phyloP scores from a whole-genome alignment of 2,888 invertebrate species.

The Aporophyla nigra region DNA sequence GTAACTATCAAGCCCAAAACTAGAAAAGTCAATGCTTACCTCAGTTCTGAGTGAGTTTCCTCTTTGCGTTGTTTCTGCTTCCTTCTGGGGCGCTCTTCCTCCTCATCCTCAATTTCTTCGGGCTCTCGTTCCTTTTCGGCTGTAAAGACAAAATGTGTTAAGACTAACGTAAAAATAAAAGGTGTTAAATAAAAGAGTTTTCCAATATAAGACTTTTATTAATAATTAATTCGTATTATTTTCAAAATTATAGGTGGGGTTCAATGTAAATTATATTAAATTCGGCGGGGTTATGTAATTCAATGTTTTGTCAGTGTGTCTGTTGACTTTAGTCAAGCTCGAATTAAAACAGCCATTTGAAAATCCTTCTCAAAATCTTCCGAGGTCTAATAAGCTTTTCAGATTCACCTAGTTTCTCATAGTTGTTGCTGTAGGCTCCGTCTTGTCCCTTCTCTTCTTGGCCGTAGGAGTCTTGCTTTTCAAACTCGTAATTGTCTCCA shows the following conservation, averaged over 20 bases:
- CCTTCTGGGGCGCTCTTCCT: slow-evolving; percentile 63
- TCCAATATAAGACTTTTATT: neutral
- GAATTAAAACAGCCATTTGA: slow-evolving; percentile 76
- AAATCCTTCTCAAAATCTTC: slow-evolving; percentile 76
- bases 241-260: neutral
- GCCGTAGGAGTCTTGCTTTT: slow-evolving; percentile 93
- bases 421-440: slow-evolving; percentile 84
- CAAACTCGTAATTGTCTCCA: slow-evolving; percentile 93
- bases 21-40: slow-evolving; percentile 69
- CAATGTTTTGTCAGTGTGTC: neutral
- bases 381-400: slow-evolving; percentile 76
- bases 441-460: slow-evolving; percentile 88
- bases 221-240: neutral
- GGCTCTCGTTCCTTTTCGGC: slow-evolving; percentile 67
- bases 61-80: slow-evolving; percentile 66
- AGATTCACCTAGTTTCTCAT: slow-evolving; percentile 83
- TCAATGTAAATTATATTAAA: neutral
- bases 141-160: slow-evolving; percentile 61
- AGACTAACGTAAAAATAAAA: neutral
- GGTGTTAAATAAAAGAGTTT: slow-evolving; percentile 22
- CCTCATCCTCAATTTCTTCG: slow-evolving; percentile 69
- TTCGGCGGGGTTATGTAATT: neutral
- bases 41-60: slow-evolving; percentile 80
- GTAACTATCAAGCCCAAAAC: neutral
- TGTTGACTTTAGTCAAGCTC: slow-evolving; percentile 7